Percentiles rank a stretch among this genome's conserved stretches.
phyloP scores from a whole-genome alignment of 2,888 invertebrate species.

The Ptychoptera albimana region DNA sequence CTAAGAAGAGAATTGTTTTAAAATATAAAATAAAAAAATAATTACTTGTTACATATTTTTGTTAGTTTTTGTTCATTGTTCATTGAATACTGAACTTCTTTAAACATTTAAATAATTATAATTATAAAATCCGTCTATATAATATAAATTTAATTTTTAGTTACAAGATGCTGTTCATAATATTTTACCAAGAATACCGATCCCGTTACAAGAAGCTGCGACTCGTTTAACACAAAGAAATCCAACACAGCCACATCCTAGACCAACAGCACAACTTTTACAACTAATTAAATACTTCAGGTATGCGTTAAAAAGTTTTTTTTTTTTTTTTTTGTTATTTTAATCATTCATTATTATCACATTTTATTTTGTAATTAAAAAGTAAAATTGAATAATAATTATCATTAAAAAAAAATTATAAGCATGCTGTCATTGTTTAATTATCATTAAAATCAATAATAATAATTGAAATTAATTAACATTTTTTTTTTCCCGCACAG shows the following conservation, averaged over 20 bases:
- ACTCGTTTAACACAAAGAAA: conserved; percentile 70
- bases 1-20: no score
- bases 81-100: no score
- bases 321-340: neutral
- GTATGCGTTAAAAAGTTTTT: conserved; percentile 35
- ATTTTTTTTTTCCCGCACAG: conserved; percentile 29
- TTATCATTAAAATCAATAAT: neutral
- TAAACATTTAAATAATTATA: no score
- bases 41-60: no score
- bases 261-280: conserved; percentile 83
- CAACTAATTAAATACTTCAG: conserved; percentile 81
- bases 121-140: no score
- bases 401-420: no score
- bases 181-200: conserved; percentile 63
- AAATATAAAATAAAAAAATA: no score
- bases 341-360: neutral
- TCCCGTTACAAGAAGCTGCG: conserved; percentile 75
- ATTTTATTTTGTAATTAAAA: no score
- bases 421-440: neutral
- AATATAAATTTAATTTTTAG: no score
- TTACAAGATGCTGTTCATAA: conserved; percentile 67
- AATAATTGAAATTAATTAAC: neutral
- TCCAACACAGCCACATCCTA: conserved; percentile 41
- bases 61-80: no score
- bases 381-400: no score